phyloP scores from a whole-genome alignment of 2,797 vertebrate genomes.

The Amphiprion clarkii region DNA sequence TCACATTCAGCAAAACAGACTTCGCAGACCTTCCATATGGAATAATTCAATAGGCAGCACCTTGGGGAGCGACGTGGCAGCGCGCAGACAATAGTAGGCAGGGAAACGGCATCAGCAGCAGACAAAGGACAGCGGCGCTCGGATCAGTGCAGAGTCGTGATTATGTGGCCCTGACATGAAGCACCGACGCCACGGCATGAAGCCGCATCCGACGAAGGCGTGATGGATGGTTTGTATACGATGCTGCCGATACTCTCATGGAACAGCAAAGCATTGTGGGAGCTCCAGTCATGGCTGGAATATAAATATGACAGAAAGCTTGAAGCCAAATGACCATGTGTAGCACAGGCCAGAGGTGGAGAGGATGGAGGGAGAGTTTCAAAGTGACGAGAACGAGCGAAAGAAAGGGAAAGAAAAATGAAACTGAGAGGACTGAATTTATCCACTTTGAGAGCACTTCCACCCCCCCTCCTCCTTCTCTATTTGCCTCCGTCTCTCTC shows the following conservation, averaged over 20 bases:
- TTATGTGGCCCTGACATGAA: slow-evolving; percentile 40
- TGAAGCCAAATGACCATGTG: slow-evolving; percentile 32
- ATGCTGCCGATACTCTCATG: slow-evolving; percentile 2
- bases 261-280: slow-evolving; percentile 51
- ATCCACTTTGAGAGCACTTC: slow-evolving; percentile 29
- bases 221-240: not conserved
- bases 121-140: slow-evolving; percentile 16
- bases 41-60: slow-evolving; percentile 57
- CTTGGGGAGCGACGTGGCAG: slow-evolving; percentile 26
- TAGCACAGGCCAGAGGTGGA: slow-evolving; percentile 20
- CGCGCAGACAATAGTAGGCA: slow-evolving; percentile 18
- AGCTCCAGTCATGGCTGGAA: slow-evolving; percentile 28
- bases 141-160: slow-evolving; percentile 19
- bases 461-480: not conserved
- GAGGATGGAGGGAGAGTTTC: slow-evolving; percentile 8
- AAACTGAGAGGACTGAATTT: slow-evolving; percentile 46
- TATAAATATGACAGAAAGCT: slow-evolving; percentile 47
- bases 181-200: slow-evolving; percentile 9
- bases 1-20: slow-evolving; percentile 57
- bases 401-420: slow-evolving; percentile 41
- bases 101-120: slow-evolving; percentile 20
- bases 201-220: not conserved
- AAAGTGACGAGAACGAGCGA: slow-evolving; percentile 1
- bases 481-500: slow-evolving; percentile 22
- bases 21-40: slow-evolving; percentile 61